Evolutionary conservation across 2,113 vertebrate species (phyloP), one percentile per base, ranked within the genome.

Genomic region (Chionis minor): DNA sequence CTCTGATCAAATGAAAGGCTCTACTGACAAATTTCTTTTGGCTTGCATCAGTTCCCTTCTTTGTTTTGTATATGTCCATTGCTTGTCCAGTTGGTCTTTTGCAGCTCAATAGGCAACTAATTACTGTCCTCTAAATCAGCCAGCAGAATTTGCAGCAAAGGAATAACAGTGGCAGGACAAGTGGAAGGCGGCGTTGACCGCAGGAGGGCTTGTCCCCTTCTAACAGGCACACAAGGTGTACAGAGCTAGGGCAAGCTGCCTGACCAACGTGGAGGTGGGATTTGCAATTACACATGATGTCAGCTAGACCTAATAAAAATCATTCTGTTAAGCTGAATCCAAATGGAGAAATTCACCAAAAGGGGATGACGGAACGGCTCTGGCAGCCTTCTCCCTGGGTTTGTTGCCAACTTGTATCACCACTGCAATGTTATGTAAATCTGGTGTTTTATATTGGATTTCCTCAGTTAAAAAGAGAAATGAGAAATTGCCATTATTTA

Each of bases 401-500:
- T 96, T 95, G 75, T 88, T 97, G 96, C 97, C 97, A 97, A 90
- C 86, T 96, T 96, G 67, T 97, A 92, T 96, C 95, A 94, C 96
- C 86, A 74, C 86, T 78, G 91, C 93, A 97, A 12, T 97, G 96
- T 96, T 97, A 96, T 97, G 96, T 97, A 97, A 98, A 98, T 97
- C 95, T 97, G 85, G 47, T 94, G 73, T 81, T 97, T 98, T 97
- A 82, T 95, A 86, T 92, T 97, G 95, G 94, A 90, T 97, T 97
- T 98, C 94, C 96, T 96, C 90, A 59, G 91, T 96, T 92, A 95
- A 96, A 94, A 84, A 93, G 94, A 96, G 95, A 97, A 97, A 97
- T 89, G 78, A 97, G 95, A 96, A 96, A 94, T 95, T 94, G 90
- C 88, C 90, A 78, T 97, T 96, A 94, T 91, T 97, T 90, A 91